phyloP scores from a whole-genome alignment of 1,140 invertebrate genomes.

The Brachionus rotundiformis region DNA sequence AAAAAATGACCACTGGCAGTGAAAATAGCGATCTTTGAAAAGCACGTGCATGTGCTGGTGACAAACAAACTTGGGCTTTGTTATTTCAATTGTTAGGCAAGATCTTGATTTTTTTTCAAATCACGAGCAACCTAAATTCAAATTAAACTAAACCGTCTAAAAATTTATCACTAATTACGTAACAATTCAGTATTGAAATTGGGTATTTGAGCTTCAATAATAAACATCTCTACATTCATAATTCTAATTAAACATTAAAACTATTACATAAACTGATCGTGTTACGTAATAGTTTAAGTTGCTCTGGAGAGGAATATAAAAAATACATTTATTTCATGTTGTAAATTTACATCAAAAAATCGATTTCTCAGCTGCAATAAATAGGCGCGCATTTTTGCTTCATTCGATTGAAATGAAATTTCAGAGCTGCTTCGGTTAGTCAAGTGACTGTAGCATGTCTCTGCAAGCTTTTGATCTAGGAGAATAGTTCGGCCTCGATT shows the following conservation, averaged over 20 bases:
- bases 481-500: not conserved
- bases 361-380: not conserved
- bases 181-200: not conserved
- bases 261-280: not conserved
- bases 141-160: not conserved
- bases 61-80: no score
- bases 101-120: not conserved
- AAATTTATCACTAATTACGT: not conserved
- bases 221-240: not conserved
- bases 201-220: not conserved
- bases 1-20: no score
- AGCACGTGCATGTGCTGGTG: no score
- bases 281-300: constrained; percentile 10
- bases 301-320: not conserved
- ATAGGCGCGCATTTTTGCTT: not conserved
- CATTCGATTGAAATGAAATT: constrained; percentile 5
- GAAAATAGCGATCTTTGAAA: no score
- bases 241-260: constrained; percentile 1
- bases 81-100: no score
- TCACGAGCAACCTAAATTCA: not conserved
- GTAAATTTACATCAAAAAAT: not conserved
- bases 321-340: constrained; percentile 9
- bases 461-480: not conserved
- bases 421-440: not conserved
- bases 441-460: not conserved